Base-by-base conservation (phyloP, 2,113 vertebrate species). In the Cyprinodon tularosa region DNA sequence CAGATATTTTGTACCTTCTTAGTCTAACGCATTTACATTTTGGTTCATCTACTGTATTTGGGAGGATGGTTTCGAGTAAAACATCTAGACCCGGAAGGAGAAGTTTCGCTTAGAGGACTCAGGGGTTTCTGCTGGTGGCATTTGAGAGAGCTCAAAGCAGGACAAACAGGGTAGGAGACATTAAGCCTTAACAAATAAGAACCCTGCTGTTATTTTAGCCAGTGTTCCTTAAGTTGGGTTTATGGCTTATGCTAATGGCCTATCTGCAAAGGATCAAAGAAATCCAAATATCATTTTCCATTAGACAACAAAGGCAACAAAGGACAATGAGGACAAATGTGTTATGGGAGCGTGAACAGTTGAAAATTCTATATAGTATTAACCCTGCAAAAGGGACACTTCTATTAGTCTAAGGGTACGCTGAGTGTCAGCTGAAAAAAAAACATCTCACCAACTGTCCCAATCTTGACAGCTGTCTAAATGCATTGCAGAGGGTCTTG, bases 21-120 rank as follows among this genome's bases (percentile, higher is more conserved):
- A 84, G 66, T 79, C 82, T 62, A 47, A 79, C 44, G 4, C 48
- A 72, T 79, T 62, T 61, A 80, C 20, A 71, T 69, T 71, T 77
- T 76, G 60, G 68, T 82, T 68, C 15, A 1, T 0, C 68, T 66
- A 74, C 71, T 57, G 29, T 57, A 7, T 15, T 6, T 6, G 17
- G 48, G 47, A 50, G 47, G 15, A 63, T 38, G 62, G 38, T 48
- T 72, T 59, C 79, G 71, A 70, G 76, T 73, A 67, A 83, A 82
- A 87, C 45, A 87, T 88, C 77, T 76, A 64, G 76, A 64, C 77
- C 83, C 47, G 88, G 79, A 72, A 29, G 64, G n/a, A 81, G 86
- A 82, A 78, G 92, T 60, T 76, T 83, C 12, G 9, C 86, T 90
- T 92, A 92, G 88, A 88, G 89, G 90, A 82, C 91, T 93, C 89